phyloP scores from a whole-genome alignment of 2,888 invertebrate genomes.

The Megalurothrips usitatus region DNA sequence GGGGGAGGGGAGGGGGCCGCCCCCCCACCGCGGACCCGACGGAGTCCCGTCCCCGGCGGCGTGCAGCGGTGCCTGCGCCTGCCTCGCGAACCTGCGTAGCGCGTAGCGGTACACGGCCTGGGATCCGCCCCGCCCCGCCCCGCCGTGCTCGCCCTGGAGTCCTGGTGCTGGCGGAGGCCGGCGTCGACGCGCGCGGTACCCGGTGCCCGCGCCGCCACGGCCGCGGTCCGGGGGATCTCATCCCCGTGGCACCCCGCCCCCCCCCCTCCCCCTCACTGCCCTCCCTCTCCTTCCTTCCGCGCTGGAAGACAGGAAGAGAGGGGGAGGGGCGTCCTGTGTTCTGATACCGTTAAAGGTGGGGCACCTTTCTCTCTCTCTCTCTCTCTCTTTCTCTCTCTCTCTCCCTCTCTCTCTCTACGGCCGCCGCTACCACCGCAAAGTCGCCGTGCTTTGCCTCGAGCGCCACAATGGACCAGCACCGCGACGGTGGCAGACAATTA shows the following conservation, averaged over 20 bases:
- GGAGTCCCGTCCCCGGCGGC: not conserved
- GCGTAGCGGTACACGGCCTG: not conserved
- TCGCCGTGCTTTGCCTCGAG: too few relatives aligned
- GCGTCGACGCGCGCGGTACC: not conserved
- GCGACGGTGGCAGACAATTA: too few relatives aligned
- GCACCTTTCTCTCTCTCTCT: not conserved
- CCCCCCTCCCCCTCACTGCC: not conserved
- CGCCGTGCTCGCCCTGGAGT: not conserved
- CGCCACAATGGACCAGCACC: too few relatives aligned
- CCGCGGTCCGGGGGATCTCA: not conserved
- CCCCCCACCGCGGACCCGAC: not conserved
- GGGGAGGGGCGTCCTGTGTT: not conserved
- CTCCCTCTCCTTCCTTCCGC: not conserved
- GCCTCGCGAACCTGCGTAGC: conserved; percentile 10
- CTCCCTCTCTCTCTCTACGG: too few relatives aligned
- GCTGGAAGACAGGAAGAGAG: not conserved
- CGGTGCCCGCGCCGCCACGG: not conserved
- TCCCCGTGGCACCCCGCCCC: not conserved
- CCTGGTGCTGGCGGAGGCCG: not conserved
- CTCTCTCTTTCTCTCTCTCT: too few relatives aligned
- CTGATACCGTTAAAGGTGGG: conserved; percentile 15
- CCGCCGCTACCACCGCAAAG: too few relatives aligned
- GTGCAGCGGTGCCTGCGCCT: conserved; percentile 3
- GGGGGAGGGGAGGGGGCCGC: too few relatives aligned
- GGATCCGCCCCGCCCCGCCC: not conserved